These are phyloP conservation scores for Neolamprologus multifasciatus DNA, from an alignment of 2,797 vertebrate species.

Conservation along the genomic window DNA sequence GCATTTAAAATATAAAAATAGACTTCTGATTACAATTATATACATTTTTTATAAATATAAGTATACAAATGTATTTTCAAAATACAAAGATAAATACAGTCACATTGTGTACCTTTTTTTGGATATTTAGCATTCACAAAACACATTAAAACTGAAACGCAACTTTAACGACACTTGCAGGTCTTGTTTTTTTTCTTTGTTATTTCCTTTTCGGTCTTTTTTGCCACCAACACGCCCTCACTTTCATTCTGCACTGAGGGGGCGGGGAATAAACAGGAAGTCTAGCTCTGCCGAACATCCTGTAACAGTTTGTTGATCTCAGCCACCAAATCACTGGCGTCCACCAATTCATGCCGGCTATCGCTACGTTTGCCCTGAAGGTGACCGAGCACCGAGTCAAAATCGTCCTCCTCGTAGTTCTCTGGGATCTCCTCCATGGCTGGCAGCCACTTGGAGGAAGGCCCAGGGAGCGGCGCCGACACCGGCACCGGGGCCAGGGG, in stretches of 20 bases:
- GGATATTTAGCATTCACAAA: constrained; percentile 98
- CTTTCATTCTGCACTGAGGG: constrained; percentile 8
- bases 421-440: constrained; percentile 99
- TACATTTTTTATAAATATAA: constrained; percentile 97
- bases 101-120: constrained; percentile 85
- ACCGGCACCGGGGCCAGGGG: constrained; percentile 15
- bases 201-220: background rate
- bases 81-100: constrained; percentile 99
- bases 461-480: constrained; percentile 44
- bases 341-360: constrained; percentile 94
- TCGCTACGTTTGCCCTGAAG: constrained; percentile 83
- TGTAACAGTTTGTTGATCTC: constrained; percentile 98
- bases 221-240: constrained; percentile 38
- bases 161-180: constrained; percentile 85
- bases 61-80: constrained; percentile 96
- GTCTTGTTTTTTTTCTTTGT: constrained; percentile 54
- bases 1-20: constrained; percentile 96
- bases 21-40: constrained; percentile 85
- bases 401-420: constrained; percentile 96
- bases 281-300: constrained; percentile 93
- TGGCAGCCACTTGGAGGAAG: constrained; percentile 90
- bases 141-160: constrained; percentile 95
- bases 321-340: constrained; percentile 96
- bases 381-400: constrained; percentile 91
- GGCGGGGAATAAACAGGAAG: constrained; percentile 7